Conservation (phyloP, 2,113 vertebrate species). For the Climacteris rufus region DNA sequence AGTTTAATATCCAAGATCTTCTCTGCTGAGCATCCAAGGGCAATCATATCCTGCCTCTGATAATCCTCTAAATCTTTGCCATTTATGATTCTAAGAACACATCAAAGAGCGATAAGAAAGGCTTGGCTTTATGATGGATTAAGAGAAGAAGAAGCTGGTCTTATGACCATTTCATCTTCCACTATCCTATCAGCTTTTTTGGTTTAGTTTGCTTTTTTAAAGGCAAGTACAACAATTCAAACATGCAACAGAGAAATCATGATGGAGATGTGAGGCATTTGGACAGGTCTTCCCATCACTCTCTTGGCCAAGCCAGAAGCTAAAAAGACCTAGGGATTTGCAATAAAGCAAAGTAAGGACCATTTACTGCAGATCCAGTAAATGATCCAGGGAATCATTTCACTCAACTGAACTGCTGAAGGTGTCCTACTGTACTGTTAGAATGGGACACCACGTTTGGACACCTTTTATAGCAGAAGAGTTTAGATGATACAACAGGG, state of each 20-base stretch:
- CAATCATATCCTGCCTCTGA: background rate
- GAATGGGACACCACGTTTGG: background rate
- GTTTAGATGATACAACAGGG: rapidly evolving
- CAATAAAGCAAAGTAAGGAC: background rate
- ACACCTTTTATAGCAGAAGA: background rate
- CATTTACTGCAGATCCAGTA: background rate
- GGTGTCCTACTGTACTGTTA: background rate
- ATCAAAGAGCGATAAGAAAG: constrained; percentile 33
- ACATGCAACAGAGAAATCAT: background rate
- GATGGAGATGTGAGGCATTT: background rate
- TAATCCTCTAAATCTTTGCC: constrained; percentile 28
- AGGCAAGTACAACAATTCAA: background rate
- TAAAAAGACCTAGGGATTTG: background rate
- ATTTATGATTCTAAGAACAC: constrained; percentile 16
- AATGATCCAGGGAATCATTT: background rate
- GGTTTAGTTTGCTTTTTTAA: background rate
- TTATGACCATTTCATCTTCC: background rate
- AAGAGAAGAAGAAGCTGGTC: background rate
- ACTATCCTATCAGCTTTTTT: background rate
- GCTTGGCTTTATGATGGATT: background rate
- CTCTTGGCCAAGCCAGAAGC: background rate
- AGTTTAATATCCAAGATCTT: background rate
- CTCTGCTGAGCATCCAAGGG: constrained; percentile 19
- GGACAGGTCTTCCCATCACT: background rate
- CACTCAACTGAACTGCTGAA: background rate